phyloP scores from a whole-genome alignment of 2,888 invertebrate species.

The Endotricha flammealis region DNA sequence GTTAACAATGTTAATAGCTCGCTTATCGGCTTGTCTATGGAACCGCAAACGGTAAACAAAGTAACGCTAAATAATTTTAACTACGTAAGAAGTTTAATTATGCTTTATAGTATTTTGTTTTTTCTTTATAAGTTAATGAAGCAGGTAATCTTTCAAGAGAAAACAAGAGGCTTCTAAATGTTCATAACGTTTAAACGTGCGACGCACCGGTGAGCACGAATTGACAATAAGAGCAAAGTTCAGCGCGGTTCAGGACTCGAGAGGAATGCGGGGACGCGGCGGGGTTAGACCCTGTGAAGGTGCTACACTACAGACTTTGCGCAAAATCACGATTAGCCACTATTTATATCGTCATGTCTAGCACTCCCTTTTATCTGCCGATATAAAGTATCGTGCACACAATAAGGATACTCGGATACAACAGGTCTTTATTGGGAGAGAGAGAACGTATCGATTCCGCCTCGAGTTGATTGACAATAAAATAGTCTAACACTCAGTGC shows the following conservation, averaged over 20 bases:
- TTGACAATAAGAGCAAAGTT: constrained; percentile 78
- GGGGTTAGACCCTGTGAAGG: constrained; percentile 47
- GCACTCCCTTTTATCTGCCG: constrained; percentile 35
- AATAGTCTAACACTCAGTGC: constrained; percentile 28
- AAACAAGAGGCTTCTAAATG: constrained; percentile 45
- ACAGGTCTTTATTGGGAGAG: constrained; percentile 6
- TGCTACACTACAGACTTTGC: constrained; percentile 55
- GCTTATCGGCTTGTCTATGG: no score
- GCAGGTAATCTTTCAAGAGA: constrained; percentile 2
- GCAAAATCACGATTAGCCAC: constrained; percentile 68
- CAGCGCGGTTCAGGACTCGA: constrained; percentile 70
- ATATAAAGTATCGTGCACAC: constrained; percentile 11
- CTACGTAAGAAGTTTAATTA: no score
- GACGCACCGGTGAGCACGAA: constrained; percentile 69
- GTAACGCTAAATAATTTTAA: no score
- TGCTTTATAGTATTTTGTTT: no score
- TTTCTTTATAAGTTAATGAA: no score
- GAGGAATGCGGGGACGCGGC: constrained; percentile 67
- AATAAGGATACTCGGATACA: constrained; percentile 8
- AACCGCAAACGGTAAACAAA: no score
- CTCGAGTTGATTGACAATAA: constrained; percentile 32
- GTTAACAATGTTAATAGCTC: no score
- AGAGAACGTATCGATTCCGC: constrained; percentile 12
- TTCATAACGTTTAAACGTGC: constrained; percentile 52
- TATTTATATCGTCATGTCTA: constrained; percentile 64